A percentile compares a stretch with the other conserved stretches of the same genome.
These are phyloP conservation scores for Cyrtonyx montezumae DNA, from an alignment of 2,113 vertebrate species.

Conservation along the genomic window DNA sequence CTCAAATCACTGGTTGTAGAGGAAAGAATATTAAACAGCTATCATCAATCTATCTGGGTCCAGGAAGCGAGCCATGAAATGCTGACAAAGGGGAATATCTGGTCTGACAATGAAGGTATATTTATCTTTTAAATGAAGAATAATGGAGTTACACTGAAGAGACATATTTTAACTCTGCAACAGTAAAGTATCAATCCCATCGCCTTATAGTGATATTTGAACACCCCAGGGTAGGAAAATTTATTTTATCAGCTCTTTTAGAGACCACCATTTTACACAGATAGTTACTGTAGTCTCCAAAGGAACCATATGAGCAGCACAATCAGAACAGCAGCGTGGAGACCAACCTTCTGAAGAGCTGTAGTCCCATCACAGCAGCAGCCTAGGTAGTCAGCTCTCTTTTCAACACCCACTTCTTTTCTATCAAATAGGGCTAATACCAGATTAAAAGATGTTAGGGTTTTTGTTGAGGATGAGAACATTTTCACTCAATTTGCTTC, in stretches of 20 bases:
- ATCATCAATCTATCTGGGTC: constrained; percentile 63
- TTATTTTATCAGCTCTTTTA: not conserved
- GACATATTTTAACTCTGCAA: constrained; percentile 34
- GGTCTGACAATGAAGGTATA: constrained; percentile 45
- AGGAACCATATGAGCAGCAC: not conserved
- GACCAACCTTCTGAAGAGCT: not conserved
- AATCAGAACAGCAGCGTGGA: not conserved
- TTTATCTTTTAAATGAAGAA: constrained; percentile 72
- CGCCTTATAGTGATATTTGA: not conserved
- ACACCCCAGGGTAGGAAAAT: not conserved
- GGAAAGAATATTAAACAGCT: constrained; percentile 62
- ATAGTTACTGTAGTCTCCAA: not conserved
- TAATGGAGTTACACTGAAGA: constrained; percentile 60
- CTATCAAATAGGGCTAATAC: not conserved
- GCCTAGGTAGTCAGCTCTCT: not conserved
- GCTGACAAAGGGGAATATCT: constrained; percentile 64
- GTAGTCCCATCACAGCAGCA: accelerated
- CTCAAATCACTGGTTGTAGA: constrained; percentile 60
- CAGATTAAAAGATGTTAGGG: not conserved
- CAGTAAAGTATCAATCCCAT: not conserved
- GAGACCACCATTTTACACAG: not conserved
- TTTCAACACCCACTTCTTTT: not conserved
- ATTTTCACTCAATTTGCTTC: not conserved
- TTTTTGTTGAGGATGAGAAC: not conserved
- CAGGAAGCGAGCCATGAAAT: constrained; percentile 65